Percentiles rank a stretch among this genome's conserved stretches.
phyloP scores from a whole-genome alignment of 2,113 vertebrate genomes.

The Zapornia atra region DNA sequence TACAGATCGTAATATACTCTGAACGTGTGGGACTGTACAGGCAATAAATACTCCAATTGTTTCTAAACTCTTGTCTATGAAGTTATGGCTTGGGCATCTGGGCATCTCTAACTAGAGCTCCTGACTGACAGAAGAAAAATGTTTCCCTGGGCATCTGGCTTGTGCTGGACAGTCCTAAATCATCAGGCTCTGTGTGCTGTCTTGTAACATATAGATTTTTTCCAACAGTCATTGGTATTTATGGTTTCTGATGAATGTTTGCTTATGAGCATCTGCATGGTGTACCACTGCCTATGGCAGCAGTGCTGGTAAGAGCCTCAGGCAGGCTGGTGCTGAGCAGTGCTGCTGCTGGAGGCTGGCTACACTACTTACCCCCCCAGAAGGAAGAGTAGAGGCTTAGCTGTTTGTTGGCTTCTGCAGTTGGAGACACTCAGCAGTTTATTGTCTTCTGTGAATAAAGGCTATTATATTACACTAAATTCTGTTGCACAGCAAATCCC shows the following conservation, averaged over 20 bases:
- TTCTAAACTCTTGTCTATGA: neutral
- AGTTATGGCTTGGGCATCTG: neutral
- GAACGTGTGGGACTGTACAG: neutral
- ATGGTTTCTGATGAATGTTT: neutral
- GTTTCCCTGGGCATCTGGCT: neutral
- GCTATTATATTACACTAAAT: neutral
- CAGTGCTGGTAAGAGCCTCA: neutral
- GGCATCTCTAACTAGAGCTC: neutral
- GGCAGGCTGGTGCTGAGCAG: neutral
- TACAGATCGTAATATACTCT: neutral
- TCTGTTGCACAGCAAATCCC: neutral
- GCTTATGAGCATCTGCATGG: rapidly evolving
- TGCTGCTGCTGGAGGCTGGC: neutral
- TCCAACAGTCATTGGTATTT: neutral
- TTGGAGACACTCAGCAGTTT: rapidly evolving
- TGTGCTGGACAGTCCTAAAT: neutral
- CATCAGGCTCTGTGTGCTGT: neutral
- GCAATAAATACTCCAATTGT: neutral
- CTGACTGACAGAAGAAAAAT: neutral
- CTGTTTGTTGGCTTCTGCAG: neutral
- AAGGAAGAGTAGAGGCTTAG: neutral
- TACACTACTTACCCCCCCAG: too few species aligned
- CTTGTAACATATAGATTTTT: neutral
- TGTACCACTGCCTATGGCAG: rapidly evolving
- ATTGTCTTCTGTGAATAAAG: neutral